Base-by-base conservation (phyloP, 2,113 vertebrate species). In the Hippolais icterina region DNA sequence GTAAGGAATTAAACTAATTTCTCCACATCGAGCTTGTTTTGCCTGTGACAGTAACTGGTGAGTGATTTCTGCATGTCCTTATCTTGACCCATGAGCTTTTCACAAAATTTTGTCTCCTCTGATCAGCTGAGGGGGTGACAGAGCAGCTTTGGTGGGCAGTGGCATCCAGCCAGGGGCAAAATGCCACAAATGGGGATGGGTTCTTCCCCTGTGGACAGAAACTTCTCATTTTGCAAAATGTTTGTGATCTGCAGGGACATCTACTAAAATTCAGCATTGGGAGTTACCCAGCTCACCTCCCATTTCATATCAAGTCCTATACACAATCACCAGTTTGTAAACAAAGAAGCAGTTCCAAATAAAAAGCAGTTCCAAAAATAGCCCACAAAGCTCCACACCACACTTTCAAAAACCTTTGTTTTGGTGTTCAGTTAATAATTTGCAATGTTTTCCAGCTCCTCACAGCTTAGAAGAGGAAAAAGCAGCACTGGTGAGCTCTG, bases 201-300 rank as follows among this genome's bases (percentile, higher is more conserved):
- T 44, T 77, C 28, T 28, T 69, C 7, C 9, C 7, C 23, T 15
- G 0, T 0, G 25, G 14, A 50, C 2, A 54, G 31, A 76, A 80
- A 33, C 6, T 68, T 3, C 28, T n/a, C 25, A 25, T n/a, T n/a
- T 50, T 72, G 8, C 10, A 59, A 87, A 79, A 27, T 27, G 6
- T 3, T 78, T 66, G 12, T 75, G 49, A 42, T n/a, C n/a, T 65
- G 6, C 27, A 61, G 37, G 28, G 37, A 5, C 4, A 20, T 37
- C 20, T 29, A 13, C 42, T 59, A 75, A 80, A 89, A 77, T 31
- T 52, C 54, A 86, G 15, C 12, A 4, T 0, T 59, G 15, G 2
- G 20, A 33, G 9, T 57, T 81, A 41, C n/a, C 39, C 14, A 85
- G 5, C 7, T 75, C 10, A 49, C 37, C 11, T 64, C 19, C 27